Conservation (phyloP, 2,113 vertebrate species). For the Ancistrus triradiatus region DNA sequence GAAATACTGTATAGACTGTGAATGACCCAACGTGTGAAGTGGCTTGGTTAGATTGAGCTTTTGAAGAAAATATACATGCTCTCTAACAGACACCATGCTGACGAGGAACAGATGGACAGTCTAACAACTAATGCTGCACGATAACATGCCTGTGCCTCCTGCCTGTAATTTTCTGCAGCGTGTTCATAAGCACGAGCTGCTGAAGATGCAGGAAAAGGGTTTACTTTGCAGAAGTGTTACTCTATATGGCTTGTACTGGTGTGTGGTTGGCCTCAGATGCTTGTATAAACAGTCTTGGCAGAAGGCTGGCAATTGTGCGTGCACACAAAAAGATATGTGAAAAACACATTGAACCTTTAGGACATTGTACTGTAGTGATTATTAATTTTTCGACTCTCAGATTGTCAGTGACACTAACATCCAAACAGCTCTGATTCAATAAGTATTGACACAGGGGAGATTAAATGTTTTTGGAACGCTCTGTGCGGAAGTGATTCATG, state of each 20-base stretch:
- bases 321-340: too few relatives aligned
- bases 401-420: not conserved
- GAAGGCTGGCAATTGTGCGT: too few relatives aligned
- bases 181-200: not conserved
- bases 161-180: too few relatives aligned
- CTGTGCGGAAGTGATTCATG: constrained; percentile 51
- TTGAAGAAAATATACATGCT: constrained; percentile 8
- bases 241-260: not conserved
- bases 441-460: constrained; percentile 20
- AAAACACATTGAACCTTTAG: too few relatives aligned
- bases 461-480: not conserved
- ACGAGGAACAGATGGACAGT: constrained; percentile 10
- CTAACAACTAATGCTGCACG: too few relatives aligned
- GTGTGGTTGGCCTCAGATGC: not conserved
- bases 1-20: constrained; percentile 16
- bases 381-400: not conserved
- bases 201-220: not conserved
- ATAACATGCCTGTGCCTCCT: too few relatives aligned
- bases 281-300: constrained; percentile 9
- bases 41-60: too few relatives aligned
- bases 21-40: constrained; percentile 13
- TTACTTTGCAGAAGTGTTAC: not conserved
- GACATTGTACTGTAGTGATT: too few relatives aligned
- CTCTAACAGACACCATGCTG: not conserved
- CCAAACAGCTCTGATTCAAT: constrained; percentile 19